Evolutionary conservation across 2,888 invertebrate species (phyloP).

Genomic region (Drosophila crucigera): DNA sequence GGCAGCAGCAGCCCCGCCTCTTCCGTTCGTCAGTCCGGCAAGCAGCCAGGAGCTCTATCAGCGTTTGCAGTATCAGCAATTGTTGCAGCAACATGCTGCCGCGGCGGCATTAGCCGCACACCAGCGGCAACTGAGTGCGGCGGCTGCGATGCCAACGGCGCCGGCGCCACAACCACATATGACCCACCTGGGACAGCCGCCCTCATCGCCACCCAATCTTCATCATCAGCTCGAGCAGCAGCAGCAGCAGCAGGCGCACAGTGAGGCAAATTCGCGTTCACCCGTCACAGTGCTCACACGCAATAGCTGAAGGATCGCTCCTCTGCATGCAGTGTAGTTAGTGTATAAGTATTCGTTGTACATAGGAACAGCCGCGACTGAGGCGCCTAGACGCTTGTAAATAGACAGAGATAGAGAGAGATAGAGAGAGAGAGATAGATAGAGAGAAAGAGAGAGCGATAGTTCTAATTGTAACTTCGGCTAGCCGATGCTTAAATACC

Average conservation of each 20-base stretch:
- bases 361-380: conserved; percentile 73
- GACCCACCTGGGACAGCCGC: conserved; percentile 77
- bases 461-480: conserved; percentile 30
- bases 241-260: conserved; percentile 27
- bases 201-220: conserved; percentile 50
- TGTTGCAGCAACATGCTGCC: conserved; percentile 85
- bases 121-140: conserved; percentile 83
- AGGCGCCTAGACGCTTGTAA: conserved; percentile 78
- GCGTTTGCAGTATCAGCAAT: conserved; percentile 85
- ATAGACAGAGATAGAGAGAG: conserved; percentile 43
- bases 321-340: conserved; percentile 14
- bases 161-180: conserved; percentile 81
- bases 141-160: conserved; percentile 69
- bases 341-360: conserved; percentile 69
- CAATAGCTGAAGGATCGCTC: conserved; percentile 86
- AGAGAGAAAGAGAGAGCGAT: neutral
- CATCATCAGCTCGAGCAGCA: conserved; percentile 26
- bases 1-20: conserved; percentile 63
- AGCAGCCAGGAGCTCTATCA: conserved; percentile 86
- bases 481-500: conserved; percentile 39
- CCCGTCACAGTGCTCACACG: conserved; percentile 87
- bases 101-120: conserved; percentile 85
- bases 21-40: conserved; percentile 78
- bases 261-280: conserved; percentile 55
- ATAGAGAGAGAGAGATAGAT: neutral